Percentiles rank a stretch among this genome's conserved stretches.
Evolutionary conservation across 2,113 vertebrate genomes (phyloP).

Genomic region (Gallinago jamesoni): DNA sequence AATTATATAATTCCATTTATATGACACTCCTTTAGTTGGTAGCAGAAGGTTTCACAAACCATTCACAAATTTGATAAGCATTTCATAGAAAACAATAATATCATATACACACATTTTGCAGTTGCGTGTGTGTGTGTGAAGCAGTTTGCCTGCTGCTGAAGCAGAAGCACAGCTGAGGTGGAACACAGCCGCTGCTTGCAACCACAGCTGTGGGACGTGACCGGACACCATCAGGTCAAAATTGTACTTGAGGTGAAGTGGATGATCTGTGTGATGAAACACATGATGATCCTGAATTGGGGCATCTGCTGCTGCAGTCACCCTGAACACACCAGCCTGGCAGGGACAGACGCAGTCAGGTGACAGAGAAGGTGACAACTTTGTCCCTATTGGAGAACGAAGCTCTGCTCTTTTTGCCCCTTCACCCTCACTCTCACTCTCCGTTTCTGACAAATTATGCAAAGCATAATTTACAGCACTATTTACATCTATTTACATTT

Average conservation of each 20-base stretch:
- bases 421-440: background rate
- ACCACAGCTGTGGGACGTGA: constrained; percentile 6
- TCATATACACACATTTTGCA: background rate
- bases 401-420: background rate
- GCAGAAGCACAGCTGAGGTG: constrained; percentile 32
- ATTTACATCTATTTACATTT: constrained; percentile 68
- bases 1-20: constrained; percentile 30
- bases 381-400: background rate
- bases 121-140: background rate
- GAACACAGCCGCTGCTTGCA: background rate
- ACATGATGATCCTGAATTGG: background rate
- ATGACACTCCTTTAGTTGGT: background rate
- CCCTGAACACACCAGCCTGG: rapidly evolving
- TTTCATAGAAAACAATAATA: background rate
- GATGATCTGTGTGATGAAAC: background rate
- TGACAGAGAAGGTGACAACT: background rate
- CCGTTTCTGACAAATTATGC: background rate
- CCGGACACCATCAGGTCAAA: background rate
- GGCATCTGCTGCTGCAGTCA: background rate
- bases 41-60: constrained; percentile 34
- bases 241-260: background rate
- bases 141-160: background rate
- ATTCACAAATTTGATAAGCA: constrained; percentile 3
- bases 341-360: rapidly evolving
- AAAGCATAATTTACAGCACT: constrained; percentile 52